phyloP scores from a whole-genome alignment of 2,888 invertebrate genomes.

The Drosophila sordidapex region DNA sequence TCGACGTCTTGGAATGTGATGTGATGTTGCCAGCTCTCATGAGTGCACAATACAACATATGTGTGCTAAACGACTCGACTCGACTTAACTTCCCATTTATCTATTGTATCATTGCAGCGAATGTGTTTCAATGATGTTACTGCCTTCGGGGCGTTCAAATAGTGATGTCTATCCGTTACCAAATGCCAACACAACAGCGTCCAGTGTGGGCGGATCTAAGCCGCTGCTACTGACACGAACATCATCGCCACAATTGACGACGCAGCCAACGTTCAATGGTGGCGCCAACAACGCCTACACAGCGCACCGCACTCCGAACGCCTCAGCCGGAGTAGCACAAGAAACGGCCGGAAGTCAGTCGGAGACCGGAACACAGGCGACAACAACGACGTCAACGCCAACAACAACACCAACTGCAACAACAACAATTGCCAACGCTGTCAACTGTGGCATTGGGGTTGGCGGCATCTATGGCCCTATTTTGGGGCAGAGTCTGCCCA shows the following conservation, averaged over 20 bases:
- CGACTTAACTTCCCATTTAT: constrained; percentile 23
- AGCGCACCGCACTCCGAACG: constrained; percentile 39
- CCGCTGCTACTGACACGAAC: constrained; percentile 77
- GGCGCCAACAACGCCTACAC: constrained; percentile 56
- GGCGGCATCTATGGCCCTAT: constrained; percentile 63
- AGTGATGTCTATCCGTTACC: constrained; percentile 83
- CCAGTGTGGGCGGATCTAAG: constrained; percentile 55
- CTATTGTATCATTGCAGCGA: constrained; percentile 65
- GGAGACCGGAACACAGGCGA: constrained; percentile 70
- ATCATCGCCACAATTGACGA: constrained; percentile 76
- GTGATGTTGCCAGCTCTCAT: constrained; percentile 44
- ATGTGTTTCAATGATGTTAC: constrained; percentile 84
- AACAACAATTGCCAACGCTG: constrained; percentile 36
- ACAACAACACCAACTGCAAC: constrained; percentile 27
- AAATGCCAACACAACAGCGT: constrained; percentile 61
- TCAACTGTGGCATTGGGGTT: constrained; percentile 42
- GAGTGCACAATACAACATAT: constrained; percentile 38
- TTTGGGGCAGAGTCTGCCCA: constrained; percentile 59
- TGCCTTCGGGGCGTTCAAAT: constrained; percentile 85
- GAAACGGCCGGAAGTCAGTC: constrained; percentile 71
- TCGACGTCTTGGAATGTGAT: constrained; percentile 69
- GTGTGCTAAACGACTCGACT: constrained; percentile 51
- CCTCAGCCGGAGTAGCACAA: constrained; percentile 41
- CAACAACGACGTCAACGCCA: constrained; percentile 33
- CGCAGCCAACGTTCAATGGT: constrained; percentile 62